Evolutionary conservation across 2,797 vertebrate species (phyloP).

Genomic region (Gallinago stenura): DNA sequence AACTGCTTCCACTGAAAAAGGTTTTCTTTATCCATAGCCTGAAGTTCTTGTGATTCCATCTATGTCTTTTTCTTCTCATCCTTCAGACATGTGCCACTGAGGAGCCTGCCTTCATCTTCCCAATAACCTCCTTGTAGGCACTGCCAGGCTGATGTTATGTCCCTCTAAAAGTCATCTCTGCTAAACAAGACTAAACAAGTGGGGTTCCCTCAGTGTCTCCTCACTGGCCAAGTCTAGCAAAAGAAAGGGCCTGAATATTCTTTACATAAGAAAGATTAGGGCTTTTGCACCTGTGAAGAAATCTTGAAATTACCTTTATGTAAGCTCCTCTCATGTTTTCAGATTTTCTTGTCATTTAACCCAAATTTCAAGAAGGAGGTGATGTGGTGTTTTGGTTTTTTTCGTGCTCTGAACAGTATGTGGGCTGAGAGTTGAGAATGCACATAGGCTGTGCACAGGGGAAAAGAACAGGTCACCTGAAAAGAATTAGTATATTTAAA

Average conservation of each 20-base stretch:
- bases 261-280: neutral
- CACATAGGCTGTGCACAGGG: neutral
- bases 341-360: neutral
- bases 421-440: neutral
- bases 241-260: neutral
- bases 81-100: neutral
- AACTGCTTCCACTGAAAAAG: neutral
- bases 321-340: neutral
- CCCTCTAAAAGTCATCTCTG: neutral
- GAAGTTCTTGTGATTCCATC: neutral
- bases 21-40: neutral
- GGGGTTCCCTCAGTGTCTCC: neutral
- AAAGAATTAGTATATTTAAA: slow-evolving; percentile 12
- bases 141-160: neutral
- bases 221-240: neutral
- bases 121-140: neutral
- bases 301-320: neutral
- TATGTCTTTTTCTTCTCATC: neutral
- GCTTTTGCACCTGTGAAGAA: neutral
- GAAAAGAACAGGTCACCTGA: neutral
- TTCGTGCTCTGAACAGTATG: neutral
- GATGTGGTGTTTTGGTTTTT: neutral
- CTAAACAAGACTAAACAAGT: neutral
- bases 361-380: neutral
- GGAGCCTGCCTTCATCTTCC: neutral